These are phyloP conservation scores for Palythoa grandiflora DNA, from an alignment of 92 coral and sea anemone species.

Conservation along the genomic window DNA sequence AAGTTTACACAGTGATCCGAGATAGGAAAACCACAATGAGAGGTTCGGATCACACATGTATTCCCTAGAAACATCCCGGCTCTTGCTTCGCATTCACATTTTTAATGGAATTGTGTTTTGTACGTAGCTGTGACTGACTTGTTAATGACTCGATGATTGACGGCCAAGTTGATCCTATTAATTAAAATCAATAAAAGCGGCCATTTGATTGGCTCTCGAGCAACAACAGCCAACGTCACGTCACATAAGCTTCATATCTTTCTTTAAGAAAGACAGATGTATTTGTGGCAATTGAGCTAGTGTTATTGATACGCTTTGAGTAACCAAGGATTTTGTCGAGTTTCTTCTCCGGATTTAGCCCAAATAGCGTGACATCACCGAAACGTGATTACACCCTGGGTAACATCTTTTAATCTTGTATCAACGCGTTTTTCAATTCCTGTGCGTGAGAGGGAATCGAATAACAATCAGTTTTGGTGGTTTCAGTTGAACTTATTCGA, in stretches of 20 bases:
- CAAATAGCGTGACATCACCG: not conserved
- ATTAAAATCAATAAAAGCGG: slow-evolving; percentile 82
- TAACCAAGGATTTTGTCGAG: slow-evolving; percentile 2
- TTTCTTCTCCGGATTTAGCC: not conserved
- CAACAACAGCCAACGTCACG: slow-evolving; percentile 77
- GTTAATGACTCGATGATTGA: slow-evolving; percentile 94
- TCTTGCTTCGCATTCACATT: slow-evolving; percentile 69
- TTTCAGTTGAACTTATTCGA: not conserved
- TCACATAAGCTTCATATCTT: slow-evolving; percentile 46
- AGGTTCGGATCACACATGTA: slow-evolving; percentile 26
- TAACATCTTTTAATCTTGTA: not conserved
- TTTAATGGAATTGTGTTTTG: slow-evolving; percentile 82
- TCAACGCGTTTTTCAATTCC: not conserved
- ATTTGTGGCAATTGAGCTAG: slow-evolving; percentile 4
- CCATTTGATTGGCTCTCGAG: slow-evolving; percentile 67
- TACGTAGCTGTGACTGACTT: slow-evolving; percentile 87
- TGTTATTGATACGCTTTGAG: slow-evolving; percentile 20
- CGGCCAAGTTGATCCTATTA: slow-evolving; percentile 87
- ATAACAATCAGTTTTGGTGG: not conserved
- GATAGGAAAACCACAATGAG: not conserved
- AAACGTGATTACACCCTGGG: not conserved
- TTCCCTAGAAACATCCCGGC: slow-evolving; percentile 53
- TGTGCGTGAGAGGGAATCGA: slow-evolving; percentile 22
- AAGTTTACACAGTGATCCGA: not conserved
- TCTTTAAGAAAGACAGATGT: slow-evolving; percentile 39